Conservation (phyloP, 2,888 invertebrate species). For the Cremastobaeus sp. region DNA sequence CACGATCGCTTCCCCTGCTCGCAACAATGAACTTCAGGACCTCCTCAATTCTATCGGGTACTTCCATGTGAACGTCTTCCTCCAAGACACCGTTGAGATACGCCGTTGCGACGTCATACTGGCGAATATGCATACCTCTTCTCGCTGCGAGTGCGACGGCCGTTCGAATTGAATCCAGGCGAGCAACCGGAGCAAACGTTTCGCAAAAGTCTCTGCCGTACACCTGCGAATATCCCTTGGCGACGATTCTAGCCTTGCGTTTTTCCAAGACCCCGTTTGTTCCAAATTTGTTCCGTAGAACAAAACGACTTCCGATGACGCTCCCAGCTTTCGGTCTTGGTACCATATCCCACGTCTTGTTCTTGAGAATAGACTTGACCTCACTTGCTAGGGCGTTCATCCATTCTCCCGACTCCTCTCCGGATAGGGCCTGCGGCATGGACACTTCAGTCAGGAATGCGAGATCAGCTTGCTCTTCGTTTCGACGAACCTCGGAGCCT, state of each 20-base stretch:
- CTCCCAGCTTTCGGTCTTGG: neutral
- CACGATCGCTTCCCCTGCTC: neutral
- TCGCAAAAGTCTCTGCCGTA: conserved; percentile 58
- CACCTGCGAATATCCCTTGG: conserved; percentile 54
- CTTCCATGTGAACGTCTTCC: neutral
- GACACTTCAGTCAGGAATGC: conserved; percentile 17
- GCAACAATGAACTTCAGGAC: neutral
- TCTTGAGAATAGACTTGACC: conserved; percentile 26
- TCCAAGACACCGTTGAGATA: neutral
- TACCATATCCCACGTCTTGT: conserved; percentile 42
- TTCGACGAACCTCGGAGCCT: too few relatives aligned
- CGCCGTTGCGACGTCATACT: neutral
- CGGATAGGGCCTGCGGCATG: conserved; percentile 10
- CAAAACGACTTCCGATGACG: conserved; percentile 28
- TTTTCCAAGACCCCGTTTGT: too few relatives aligned
- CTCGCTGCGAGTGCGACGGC: conserved; percentile 49
- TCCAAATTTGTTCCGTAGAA: conserved; percentile 23
- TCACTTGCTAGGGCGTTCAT: conserved; percentile 28
- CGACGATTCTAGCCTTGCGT: conserved; percentile 59
- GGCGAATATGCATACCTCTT: neutral
- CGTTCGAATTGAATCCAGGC: conserved; percentile 43
- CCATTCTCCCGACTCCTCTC: conserved; percentile 25
- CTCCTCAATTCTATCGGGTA: neutral
- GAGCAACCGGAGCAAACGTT: conserved; percentile 56
- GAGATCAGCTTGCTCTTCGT: conserved; percentile 1